Base-by-base conservation (phyloP, 2,888 invertebrate genomes). In the Cantharis nigra region DNA sequence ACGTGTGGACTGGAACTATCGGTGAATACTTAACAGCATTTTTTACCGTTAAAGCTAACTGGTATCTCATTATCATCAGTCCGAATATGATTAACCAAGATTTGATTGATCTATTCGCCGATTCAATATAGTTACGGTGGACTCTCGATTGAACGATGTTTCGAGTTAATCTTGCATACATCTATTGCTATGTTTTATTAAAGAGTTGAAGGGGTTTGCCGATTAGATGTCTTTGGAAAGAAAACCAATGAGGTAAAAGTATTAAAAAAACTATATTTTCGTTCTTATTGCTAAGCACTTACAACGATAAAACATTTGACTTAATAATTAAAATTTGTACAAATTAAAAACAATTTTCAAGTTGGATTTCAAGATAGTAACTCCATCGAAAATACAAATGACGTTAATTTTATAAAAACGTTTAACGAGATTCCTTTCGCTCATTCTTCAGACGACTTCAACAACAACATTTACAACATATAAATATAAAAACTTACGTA, bases 401-500 rank as follows among this genome's bases (percentile, higher is more conserved):
- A 49, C n/a, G n/a, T 49, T 49, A n/a, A n/a, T 49, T 49, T n/a
- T n/a, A 49, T 49, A 49, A 49, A 49, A 49, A n/a, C 5, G n/a
- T 49, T 49, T n/a, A 49, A 49, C n/a, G 65, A 67, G 65, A 67
- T 67, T 67, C 65, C 20, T 49, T 67, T 23, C 23, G n/a, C 23
- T 67, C 65, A n/a, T 67, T 9, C 23, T 9, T 67, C 65, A 9
- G 10, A 49, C n/a, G n/a, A 49, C 33, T 33, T 33, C 49, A 49
- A 49, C 49, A 49, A 49, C 49, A 49, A 49, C 49, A 49, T 49
- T 49, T 49, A 49, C 49, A 13, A 23, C 65, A 67, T 67, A 33
- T 71, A 62, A 63, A 64, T 30, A 71, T 69, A 79, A 75, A 77
- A 70, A 75, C 75, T 77, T 64, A 73, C 65, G 70, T 75, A 70